Conservation (phyloP, 1,140 invertebrate genomes). For the Drosophila pruinosa region DNA sequence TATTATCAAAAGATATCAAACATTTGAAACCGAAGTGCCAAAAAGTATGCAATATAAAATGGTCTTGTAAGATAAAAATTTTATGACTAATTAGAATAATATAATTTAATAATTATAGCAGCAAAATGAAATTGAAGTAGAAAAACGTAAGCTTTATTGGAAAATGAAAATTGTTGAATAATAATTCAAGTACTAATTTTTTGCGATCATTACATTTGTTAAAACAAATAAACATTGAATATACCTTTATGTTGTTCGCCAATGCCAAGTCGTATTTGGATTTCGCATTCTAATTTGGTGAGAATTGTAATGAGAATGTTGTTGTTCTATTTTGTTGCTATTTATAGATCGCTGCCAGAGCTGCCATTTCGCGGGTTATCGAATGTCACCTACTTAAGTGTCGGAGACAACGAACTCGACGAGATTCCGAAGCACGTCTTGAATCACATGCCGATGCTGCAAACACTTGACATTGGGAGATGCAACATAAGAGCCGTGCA, state of each 20-base stretch:
- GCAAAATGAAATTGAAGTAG: too few species aligned
- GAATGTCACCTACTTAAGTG: conserved; percentile 87
- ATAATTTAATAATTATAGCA: too few species aligned
- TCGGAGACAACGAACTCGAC: conserved; percentile 88
- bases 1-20: too few species aligned
- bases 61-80: too few species aligned
- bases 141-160: too few species aligned
- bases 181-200: too few species aligned
- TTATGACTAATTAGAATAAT: too few species aligned
- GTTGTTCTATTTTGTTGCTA: conserved; percentile 39
- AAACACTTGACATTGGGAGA: conserved; percentile 89
- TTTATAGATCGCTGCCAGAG: conserved; percentile 86
- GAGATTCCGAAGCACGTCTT: conserved; percentile 88
- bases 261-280: background rate
- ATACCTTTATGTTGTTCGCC: too few species aligned
- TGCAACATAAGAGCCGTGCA: conserved; percentile 87
- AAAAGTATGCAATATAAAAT: conserved; percentile 33
- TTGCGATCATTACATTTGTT: too few species aligned
- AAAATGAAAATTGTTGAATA: too few species aligned
- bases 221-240: too few species aligned
- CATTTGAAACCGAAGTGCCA: background rate
- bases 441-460: conserved; percentile 87
- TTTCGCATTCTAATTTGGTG: conserved; percentile 8
- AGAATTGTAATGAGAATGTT: conserved; percentile 1
- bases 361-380: conserved; percentile 88